A percentile compares a stretch with the other conserved stretches of the same genome.
phyloP scores from a whole-genome alignment of 1,140 invertebrate genomes.

The Caenorhabditis tropicalis region DNA sequence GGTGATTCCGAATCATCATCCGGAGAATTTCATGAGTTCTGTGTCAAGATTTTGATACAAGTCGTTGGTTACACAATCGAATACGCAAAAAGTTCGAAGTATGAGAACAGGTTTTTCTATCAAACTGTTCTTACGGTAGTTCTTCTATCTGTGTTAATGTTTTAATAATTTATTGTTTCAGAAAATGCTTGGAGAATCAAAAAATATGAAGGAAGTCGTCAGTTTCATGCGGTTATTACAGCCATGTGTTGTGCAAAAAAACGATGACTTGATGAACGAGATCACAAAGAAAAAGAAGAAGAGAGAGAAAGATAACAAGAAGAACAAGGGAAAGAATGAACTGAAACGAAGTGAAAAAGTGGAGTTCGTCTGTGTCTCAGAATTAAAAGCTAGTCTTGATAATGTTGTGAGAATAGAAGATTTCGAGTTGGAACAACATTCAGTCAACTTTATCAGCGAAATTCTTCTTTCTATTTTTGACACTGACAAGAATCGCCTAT shows the following conservation, averaged over 20 bases:
- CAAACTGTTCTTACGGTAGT: slow-evolving; percentile 33
- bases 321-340: slow-evolving; percentile 22
- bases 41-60: slow-evolving; percentile 7
- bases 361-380: background rate
- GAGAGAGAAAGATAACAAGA: slow-evolving; percentile 15
- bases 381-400: slow-evolving; percentile 3
- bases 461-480: background rate
- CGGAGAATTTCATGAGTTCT: slow-evolving; percentile 7
- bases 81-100: background rate
- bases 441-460: background rate
- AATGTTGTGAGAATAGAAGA: background rate
- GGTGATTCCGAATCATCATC: background rate
- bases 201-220: background rate
- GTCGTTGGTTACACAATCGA: slow-evolving; percentile 32
- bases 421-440: background rate
- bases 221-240: slow-evolving; percentile 8
- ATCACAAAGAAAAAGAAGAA: slow-evolving; percentile 34
- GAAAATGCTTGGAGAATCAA: slow-evolving; percentile 28
- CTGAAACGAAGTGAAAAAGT: background rate
- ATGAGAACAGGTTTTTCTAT: background rate
- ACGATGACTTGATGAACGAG: slow-evolving; percentile 9
- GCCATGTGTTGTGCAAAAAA: background rate
- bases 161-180: background rate
- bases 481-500: slow-evolving; percentile 1
- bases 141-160: background rate